Percentiles rank a stretch among this genome's conserved stretches.
phyloP scores from a whole-genome alignment of 1,140 invertebrate species.

The Drosophila santomea region DNA sequence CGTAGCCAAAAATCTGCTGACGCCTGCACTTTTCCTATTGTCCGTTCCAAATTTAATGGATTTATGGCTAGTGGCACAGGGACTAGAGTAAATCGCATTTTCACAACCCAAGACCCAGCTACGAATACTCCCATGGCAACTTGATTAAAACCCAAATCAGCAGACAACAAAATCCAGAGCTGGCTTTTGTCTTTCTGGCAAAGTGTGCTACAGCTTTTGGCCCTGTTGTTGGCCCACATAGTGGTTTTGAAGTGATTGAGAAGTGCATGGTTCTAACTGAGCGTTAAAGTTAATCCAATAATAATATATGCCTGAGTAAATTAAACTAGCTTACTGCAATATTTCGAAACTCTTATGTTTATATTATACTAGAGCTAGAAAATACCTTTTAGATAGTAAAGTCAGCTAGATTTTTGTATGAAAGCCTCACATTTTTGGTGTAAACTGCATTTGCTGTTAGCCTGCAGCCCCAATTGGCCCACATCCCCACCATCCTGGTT shows the following conservation, averaged over 20 bases:
- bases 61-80: constrained; percentile 54
- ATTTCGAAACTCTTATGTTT: too few relatives aligned
- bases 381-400: too few relatives aligned
- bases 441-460: background rate
- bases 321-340: too few relatives aligned
- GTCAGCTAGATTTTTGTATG: background rate
- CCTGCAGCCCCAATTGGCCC: background rate
- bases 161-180: constrained; percentile 31
- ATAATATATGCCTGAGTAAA: too few relatives aligned
- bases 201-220: constrained; percentile 9
- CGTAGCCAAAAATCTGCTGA: constrained; percentile 62
- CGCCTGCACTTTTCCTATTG: constrained; percentile 74
- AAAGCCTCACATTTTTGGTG: background rate
- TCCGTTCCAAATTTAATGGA: constrained; percentile 73
- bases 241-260: constrained; percentile 4
- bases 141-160: constrained; percentile 68
- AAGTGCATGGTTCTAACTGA: background rate
- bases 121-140: constrained; percentile 49
- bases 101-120: background rate
- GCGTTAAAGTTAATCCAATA: too few relatives aligned
- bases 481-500: constrained; percentile 7
- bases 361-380: too few relatives aligned
- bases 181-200: constrained; percentile 8
- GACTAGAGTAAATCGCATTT: background rate
- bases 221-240: constrained; percentile 36